Evolutionary conservation across 2,797 vertebrate species (phyloP).

Genomic region (Numenius phaeopus): DNA sequence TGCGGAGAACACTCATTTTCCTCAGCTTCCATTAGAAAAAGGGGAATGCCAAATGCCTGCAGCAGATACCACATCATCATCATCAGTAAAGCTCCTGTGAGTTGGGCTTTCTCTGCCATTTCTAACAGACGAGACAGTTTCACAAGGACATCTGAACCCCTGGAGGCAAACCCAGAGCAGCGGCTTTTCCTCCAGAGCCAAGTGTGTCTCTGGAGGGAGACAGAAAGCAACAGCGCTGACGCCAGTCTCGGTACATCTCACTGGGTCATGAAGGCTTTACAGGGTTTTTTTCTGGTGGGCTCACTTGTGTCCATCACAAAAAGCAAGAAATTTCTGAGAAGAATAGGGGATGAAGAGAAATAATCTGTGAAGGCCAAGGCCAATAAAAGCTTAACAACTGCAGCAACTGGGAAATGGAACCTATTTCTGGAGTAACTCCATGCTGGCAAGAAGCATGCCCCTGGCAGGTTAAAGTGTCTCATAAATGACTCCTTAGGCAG

Average conservation of each 20-base stretch:
- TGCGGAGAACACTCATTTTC: not conserved
- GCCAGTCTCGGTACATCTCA: not conserved
- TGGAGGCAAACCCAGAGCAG: not conserved
- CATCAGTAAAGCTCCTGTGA: not conserved
- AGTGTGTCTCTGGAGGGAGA: not conserved
- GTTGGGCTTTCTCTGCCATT: not conserved
- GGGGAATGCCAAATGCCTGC: not conserved
- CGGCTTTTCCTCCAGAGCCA: not conserved
- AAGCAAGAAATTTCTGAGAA: constrained; percentile 4
- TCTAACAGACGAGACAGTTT: not conserved
- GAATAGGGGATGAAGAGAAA: not conserved
- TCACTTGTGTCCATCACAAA: not conserved
- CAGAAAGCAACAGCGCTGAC: not conserved
- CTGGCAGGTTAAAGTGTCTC: constrained; percentile 63
- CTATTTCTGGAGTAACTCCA: constrained; percentile 61
- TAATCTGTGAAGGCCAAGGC: not conserved
- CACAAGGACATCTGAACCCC: not conserved
- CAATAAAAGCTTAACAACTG: constrained; percentile 62
- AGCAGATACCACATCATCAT: not conserved
- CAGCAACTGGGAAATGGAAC: constrained; percentile 26
- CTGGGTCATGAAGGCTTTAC: not conserved
- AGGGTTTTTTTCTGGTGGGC: not conserved
- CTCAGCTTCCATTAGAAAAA: not conserved
- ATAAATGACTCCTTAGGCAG: constrained; percentile 62
- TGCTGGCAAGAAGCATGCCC: constrained; percentile 52